Conservation (phyloP, 2,888 invertebrate species). For the Euspilapteryx auroguttella region DNA sequence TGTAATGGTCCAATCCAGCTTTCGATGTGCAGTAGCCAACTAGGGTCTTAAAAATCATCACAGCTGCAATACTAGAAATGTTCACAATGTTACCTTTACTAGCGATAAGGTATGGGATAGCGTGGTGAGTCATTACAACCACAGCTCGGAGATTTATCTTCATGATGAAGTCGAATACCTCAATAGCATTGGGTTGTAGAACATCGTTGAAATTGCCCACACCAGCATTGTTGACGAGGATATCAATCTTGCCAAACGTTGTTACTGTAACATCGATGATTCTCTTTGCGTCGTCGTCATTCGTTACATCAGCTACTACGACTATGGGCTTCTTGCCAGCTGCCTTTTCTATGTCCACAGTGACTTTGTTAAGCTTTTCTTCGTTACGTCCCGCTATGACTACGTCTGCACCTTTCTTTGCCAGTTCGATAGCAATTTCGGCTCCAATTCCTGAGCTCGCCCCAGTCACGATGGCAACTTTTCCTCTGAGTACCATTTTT, state of each 20-base stretch:
- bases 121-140: conserved; percentile 1
- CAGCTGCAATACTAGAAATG: conserved; percentile 4
- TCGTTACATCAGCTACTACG: conserved; percentile 2
- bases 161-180: conserved; percentile 2
- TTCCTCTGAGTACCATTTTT: no score
- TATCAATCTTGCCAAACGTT: conserved; percentile 2
- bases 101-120: conserved; percentile 2
- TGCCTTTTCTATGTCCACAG: no score
- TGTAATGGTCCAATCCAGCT: no score
- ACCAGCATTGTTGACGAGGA: conserved; percentile 4
- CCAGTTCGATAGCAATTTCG: no score
- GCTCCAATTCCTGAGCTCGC: no score
- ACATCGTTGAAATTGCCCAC: conserved; percentile 1
- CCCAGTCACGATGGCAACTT: no score
- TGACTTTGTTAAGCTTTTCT: no score
- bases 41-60: no score
- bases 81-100: conserved; percentile 4
- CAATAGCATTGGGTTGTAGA: not conserved
- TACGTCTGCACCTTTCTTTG: no score
- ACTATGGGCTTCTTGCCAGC: not conserved
- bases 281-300: conserved; percentile 2
- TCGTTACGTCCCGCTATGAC: no score
- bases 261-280: conserved; percentile 2
- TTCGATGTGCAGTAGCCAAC: no score
- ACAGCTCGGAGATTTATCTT: conserved; percentile 2